Conservation (phyloP, 2,888 invertebrate species). For the Cheilosia pagana region DNA sequence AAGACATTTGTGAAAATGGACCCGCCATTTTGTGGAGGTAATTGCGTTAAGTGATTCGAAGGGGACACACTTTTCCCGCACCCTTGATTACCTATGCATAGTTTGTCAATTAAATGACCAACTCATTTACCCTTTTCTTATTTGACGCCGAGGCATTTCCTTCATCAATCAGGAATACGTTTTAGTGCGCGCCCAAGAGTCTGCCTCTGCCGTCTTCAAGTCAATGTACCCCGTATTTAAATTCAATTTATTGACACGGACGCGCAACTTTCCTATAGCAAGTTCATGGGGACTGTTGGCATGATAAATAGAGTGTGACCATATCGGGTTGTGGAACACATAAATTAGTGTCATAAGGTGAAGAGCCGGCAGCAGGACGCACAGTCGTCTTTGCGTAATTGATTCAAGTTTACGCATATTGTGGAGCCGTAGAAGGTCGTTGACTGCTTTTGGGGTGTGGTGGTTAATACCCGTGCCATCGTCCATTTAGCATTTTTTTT, state of each 20-base stretch:
- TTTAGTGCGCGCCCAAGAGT: constrained; percentile 23
- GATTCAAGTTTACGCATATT: constrained; percentile 43
- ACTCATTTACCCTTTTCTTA: constrained; percentile 11
- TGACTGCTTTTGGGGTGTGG: constrained; percentile 44
- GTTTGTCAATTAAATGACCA: constrained; percentile 41
- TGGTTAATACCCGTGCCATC: background rate
- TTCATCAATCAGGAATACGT: constrained; percentile 11
- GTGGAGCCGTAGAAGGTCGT: constrained; percentile 21
- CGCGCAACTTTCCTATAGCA: constrained; percentile 13
- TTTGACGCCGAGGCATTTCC: no score
- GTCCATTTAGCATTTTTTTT: background rate
- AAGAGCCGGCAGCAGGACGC: constrained; percentile 28
- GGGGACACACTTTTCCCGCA: background rate
- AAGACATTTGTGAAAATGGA: background rate
- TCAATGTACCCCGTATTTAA: background rate
- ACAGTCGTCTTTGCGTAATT: constrained; percentile 38
- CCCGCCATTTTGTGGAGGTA: background rate
- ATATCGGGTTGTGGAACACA: constrained; percentile 52
- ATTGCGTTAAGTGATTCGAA: background rate
- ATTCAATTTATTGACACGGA: constrained; percentile 26
- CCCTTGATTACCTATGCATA: constrained; percentile 6
- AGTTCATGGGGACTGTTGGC: constrained; percentile 9
- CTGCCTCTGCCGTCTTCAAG: constrained; percentile 1
- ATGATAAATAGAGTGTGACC: constrained; percentile 39
- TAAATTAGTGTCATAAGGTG: constrained; percentile 59